A percentile compares a stretch with the other conserved stretches of the same genome.
Evolutionary conservation across 2,797 vertebrate genomes (phyloP).

Genomic region (Gymnothorax javanicus): DNA sequence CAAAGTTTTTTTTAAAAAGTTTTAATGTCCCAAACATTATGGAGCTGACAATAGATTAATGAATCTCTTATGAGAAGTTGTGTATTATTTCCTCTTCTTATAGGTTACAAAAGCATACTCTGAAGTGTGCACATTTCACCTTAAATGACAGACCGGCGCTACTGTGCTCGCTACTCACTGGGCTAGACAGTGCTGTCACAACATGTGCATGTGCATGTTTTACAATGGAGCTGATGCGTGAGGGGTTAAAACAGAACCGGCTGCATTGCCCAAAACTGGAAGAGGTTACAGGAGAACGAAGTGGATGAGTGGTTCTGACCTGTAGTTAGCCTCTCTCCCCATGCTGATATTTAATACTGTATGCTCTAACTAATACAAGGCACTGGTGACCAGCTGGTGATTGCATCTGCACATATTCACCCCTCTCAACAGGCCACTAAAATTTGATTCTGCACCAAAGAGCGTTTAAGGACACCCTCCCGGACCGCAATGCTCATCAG

Average conservation of each 20-base stretch:
- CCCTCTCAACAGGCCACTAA: not conserved
- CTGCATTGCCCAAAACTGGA: not conserved
- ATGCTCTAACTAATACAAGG: not conserved
- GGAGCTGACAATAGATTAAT: not conserved
- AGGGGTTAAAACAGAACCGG: not conserved
- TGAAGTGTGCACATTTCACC: not conserved
- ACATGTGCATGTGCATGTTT: not conserved
- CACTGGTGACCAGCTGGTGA: slow-evolving; percentile 1
- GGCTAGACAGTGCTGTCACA: not conserved
- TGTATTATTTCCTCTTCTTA: not conserved
- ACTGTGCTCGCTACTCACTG: not conserved
- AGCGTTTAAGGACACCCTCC: slow-evolving; percentile 13
- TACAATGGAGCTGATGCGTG: not conserved
- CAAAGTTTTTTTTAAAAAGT: slow-evolving; percentile 45
- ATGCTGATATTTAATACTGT: not conserved
- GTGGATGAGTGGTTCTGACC: not conserved
- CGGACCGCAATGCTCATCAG: not conserved
- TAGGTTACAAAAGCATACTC: not conserved
- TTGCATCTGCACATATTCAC: not conserved
- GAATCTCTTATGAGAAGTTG: not conserved
- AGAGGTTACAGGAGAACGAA: not conserved
- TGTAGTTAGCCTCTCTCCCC: not conserved
- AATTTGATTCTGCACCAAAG: slow-evolving; percentile 10
- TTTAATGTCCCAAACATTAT: no score
- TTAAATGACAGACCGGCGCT: not conserved